A percentile compares a stretch with the other conserved stretches of the same genome.
Evolutionary conservation across 2,888 invertebrate genomes (phyloP).

Genomic region (Clistopyga incitator): DNA sequence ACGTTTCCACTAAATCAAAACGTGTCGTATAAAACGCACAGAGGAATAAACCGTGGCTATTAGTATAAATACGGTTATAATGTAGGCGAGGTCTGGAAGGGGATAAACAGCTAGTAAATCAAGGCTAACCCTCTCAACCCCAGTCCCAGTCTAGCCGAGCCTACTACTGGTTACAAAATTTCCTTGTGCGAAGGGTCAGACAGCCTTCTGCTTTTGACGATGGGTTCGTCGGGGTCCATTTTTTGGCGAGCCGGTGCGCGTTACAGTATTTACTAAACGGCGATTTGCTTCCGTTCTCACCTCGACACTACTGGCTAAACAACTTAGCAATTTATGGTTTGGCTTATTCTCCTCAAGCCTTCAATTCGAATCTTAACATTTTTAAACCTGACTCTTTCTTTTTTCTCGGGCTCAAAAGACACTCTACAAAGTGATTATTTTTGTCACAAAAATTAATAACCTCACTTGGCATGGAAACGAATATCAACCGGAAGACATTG

Average conservation of each 20-base stretch:
- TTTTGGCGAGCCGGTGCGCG: constrained; percentile 45
- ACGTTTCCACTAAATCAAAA: constrained; percentile 74
- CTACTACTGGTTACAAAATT: constrained; percentile 49
- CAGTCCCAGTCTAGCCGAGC: constrained; percentile 44
- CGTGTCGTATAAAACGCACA: constrained; percentile 34
- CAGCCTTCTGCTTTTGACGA: constrained; percentile 60
- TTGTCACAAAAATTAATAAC: background rate
- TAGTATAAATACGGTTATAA: constrained; percentile 84
- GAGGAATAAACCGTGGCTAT: constrained; percentile 73
- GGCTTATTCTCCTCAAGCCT: background rate
- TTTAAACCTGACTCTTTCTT: background rate
- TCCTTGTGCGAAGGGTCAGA: constrained; percentile 59
- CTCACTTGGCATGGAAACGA: background rate
- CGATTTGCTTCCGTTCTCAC: constrained; percentile 57
- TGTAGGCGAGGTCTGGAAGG: constrained; percentile 77
- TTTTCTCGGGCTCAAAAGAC: background rate
- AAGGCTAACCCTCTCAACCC: constrained; percentile 72
- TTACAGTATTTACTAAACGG: constrained; percentile 54
- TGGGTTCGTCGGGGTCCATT: constrained; percentile 52
- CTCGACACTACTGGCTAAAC: constrained; percentile 22
- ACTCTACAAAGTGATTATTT: no score
- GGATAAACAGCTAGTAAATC: constrained; percentile 83
- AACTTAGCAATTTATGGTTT: constrained; percentile 43
- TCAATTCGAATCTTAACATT: background rate
- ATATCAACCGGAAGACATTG: background rate